Evolutionary conservation across 2,797 vertebrate genomes (phyloP).

Genomic region (Molothrus ater): DNA sequence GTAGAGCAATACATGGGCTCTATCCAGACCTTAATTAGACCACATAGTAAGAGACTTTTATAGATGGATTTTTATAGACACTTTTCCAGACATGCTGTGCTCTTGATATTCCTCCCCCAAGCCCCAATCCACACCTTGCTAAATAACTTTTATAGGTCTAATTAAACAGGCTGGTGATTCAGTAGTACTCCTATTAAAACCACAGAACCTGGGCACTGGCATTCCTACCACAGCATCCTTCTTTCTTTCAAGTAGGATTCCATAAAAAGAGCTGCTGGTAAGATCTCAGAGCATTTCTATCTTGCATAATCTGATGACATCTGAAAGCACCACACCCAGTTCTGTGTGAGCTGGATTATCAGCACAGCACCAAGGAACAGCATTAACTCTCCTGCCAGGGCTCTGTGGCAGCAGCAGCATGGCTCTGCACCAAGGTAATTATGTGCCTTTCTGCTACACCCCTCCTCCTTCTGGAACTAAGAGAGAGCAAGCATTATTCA

Average conservation of each 20-base stretch:
- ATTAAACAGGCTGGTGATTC: slow-evolving; percentile 60
- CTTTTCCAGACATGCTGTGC: slow-evolving; percentile 45
- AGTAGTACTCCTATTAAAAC: slow-evolving; percentile 47
- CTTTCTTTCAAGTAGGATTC: background rate
- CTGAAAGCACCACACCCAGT: background rate
- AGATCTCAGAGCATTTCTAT: background rate
- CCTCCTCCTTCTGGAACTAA: background rate
- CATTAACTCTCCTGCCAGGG: background rate
- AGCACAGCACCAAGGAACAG: background rate
- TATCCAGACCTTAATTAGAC: slow-evolving; percentile 58
- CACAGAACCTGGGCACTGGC: background rate
- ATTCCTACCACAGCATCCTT: background rate
- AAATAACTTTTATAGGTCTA: slow-evolving; percentile 55
- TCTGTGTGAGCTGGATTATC: background rate
- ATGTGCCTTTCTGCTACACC: background rate
- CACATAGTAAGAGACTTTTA: slow-evolving; percentile 60
- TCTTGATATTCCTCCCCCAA: slow-evolving; percentile 49
- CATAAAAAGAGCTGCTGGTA: background rate
- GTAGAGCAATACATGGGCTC: slow-evolving; percentile 19
- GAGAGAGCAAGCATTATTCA: background rate
- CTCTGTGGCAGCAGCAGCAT: background rate
- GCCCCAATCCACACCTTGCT: slow-evolving; percentile 41
- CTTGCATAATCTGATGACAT: background rate
- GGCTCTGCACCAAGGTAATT: background rate
- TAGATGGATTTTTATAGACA: slow-evolving; percentile 46